Evolutionary conservation across 1,140 invertebrate genomes (phyloP), one percentile per base, ranked within the genome.

Genomic region (Aleiodes sp.): DNA sequence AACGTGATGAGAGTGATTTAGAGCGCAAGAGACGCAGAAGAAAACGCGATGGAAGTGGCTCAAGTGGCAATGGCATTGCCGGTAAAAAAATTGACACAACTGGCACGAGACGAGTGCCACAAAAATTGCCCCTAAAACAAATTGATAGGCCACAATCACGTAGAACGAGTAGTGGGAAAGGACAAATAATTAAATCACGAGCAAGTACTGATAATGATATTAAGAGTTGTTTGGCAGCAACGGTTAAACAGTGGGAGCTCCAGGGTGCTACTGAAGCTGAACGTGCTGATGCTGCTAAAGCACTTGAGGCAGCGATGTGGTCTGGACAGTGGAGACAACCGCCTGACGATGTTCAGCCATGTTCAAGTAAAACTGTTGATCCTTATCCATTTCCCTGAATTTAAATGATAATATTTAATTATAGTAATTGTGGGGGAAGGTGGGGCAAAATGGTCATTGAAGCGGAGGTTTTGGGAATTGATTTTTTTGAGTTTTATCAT

Each of bases 271-370:
- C 77, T 16, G 79, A 73, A 62, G 76, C 69, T 28, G 76, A 73
- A 33, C 76, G 61, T 41, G 70, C 73, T n/a, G 76, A 76, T 39
- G 66, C 68, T 24, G 41, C 76, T 9, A 80, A 81, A 24, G 63
- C 73, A 8, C 68, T 79, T 2, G 80, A 80, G 63, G 79, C 80
- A 4, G 74, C 80, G 29, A 79, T 78, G 66, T 84, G 82, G 81
- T 76, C 82, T 8, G 78, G 72, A 65, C 80, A 83, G 33, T 84
- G 82, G 76, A 75, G 79, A 63, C 76, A 79, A 71, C 84, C 86
- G 67, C 81, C 87, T 59, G 87, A 88, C 69, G 87, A 89, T 73
- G 86, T 87, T 71, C 88, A 89, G 76, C 88, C 89, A 46, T 89
- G 89, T 74, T 88, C 88, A 68, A 89, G 88, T 66, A 89, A 89